Base-by-base conservation (phyloP, 2,888 invertebrate species). In the Eupithecia tripunctaria region DNA sequence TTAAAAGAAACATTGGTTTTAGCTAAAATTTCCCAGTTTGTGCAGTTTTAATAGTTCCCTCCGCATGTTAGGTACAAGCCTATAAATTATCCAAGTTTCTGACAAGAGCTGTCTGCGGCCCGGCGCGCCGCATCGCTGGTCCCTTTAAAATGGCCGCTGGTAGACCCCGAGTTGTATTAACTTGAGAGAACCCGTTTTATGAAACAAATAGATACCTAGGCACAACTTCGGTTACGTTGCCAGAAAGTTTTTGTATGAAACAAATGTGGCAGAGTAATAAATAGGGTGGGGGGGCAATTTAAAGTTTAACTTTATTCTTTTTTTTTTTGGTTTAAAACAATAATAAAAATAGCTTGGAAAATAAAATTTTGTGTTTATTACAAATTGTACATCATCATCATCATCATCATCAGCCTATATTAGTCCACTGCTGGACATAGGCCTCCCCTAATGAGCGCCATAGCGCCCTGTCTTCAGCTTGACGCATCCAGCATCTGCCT, bases 21-120 rank as follows among this genome's bases (percentile, higher is more conserved):
- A 36, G 36, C 63, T 63, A 21, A 2, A n/a, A 63, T 63, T 36
- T 63, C 36, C 63, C 36, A 63, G 8, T 65, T 65, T 65, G 65
- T 43, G 65, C 38, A 15, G 18, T 41, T 68, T 36, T 41, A 60
- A 38, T 60, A 27, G n/a, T 29, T 51, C 51, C 25, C 62, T 41
- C 69, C 29, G 65, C 70, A 68, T 60, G 74, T 67, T 66, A 68
- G 51, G 27, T 62, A 59, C 67, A 38, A 71, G 71, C 72, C 71
- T 75, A 75, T 75, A 75, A 75, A 75, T 75, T 75, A 75, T 70
- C 60, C 74, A 75, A 75, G 74, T 75, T 74, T 75, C 47, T 75
- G 72, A 75, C 74, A 70, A 15, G 74, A 47, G 63, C 74, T 75
- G 74, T 75, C 74, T 21, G 63, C 71, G 74, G 67, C 63, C 64